These are phyloP conservation scores for Trachythela sp. DNA, from an alignment of 64 coral and sea anemone genomes.

Conservation along the genomic window DNA sequence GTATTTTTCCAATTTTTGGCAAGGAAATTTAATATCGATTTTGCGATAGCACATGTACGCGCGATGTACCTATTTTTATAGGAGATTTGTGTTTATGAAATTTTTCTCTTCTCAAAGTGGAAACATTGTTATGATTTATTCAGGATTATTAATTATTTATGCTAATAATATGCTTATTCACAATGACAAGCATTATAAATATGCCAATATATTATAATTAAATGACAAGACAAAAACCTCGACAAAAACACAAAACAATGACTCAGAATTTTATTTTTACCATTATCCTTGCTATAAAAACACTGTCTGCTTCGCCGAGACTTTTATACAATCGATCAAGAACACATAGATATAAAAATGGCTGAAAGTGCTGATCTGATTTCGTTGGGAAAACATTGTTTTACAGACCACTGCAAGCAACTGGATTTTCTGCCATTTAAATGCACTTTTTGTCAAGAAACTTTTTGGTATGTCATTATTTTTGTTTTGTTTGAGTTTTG, in stretches of 20 bases:
- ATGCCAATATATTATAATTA: neutral
- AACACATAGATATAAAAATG: conserved; percentile 30
- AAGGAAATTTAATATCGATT: too few species aligned
- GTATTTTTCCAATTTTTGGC: too few species aligned
- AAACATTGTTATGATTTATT: too few species aligned
- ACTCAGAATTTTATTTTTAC: neutral
- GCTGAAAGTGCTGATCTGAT: conserved; percentile 76
- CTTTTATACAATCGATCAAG: neutral
- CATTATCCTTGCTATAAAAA: neutral
- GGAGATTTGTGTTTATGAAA: too few species aligned
- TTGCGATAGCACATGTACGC: too few species aligned
- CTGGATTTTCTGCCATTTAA: conserved; percentile 85
- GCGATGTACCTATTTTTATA: too few species aligned
- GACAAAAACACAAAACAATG: neutral
- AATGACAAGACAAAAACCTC: neutral
- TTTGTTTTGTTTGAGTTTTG: neutral
- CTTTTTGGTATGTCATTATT: conserved; percentile 64
- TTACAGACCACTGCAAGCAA: conserved; percentile 59
- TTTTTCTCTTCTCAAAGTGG: too few species aligned
- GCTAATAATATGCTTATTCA: too few species aligned
- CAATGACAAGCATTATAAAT: too few species aligned
- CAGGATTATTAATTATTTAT: too few species aligned
- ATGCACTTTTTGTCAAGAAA: conserved; percentile 69
- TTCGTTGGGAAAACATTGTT: conserved; percentile 82
- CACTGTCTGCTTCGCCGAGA: neutral